Evolutionary conservation across 2,888 invertebrate species (phyloP), one percentile per base, ranked within the genome.

Genomic region (Platypus cylindrus): DNA sequence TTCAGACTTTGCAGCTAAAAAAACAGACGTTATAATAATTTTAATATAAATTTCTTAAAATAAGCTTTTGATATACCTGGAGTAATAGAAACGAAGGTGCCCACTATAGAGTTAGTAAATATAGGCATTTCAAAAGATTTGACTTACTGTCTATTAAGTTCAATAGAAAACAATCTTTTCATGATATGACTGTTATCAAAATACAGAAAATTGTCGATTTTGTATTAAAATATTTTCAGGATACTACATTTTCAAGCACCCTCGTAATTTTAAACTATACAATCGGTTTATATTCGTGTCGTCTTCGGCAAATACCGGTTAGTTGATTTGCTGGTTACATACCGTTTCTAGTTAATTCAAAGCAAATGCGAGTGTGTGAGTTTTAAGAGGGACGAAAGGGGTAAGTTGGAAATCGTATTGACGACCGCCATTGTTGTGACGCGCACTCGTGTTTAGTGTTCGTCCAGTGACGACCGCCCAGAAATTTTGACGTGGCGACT

Each of bases 401-500:
- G 32, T 32, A 29, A n/a, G 23, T 27, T 30, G 25, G 33, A 44
- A 39, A 66, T 69, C 66, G 70, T 72, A 62, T 63, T 64, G 62
- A 56, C 37, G 49, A 66, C 68, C 68, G 75, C 75, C 75, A 75
- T 76, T 74, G 71, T 70, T 71, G 73, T 78, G 78, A 78, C 77
- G 76, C 78, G 75, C 73, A 70, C 69, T 71, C 71, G 72, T 70
- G 71, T 73, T 73, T 71, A 70, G 73, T 70, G 70, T 71, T 75
- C 73, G 70, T 71, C 74, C 75, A 75, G 78, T 79, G 79, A 79
- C 79, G 79, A 79, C 68, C 75, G 75, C 74, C 75, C 75, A 75
- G 75, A 75, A 75, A 75, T 77, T 79, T 81, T 81, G 81, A 82
- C 81, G 81, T 81, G 80, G 80, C 80, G 79, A 75, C 80, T 85